Conservation (phyloP, 2,113 vertebrate genomes). For the Potamarius usumacintae region DNA sequence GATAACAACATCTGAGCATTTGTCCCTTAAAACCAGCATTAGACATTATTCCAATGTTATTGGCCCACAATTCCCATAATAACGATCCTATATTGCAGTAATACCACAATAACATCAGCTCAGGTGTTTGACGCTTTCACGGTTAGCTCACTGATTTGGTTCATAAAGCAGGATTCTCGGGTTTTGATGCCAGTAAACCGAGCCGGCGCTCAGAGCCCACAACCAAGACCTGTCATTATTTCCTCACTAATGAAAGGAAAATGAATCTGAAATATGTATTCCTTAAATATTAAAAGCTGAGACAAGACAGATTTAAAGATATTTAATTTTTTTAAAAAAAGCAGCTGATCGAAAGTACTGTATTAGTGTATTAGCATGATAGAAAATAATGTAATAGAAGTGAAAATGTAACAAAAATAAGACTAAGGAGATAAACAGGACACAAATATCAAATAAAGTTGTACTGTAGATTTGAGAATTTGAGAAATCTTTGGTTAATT, state of each 20-base stretch:
- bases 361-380: not conserved
- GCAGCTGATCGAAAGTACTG: not conserved
- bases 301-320: not conserved
- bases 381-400: not conserved
- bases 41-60: not conserved
- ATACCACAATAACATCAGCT: not conserved
- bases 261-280: not conserved
- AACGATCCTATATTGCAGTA: not conserved
- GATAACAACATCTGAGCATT: constrained; percentile 32
- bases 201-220: not conserved
- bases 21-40: constrained; percentile 12
- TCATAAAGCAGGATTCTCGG: not conserved
- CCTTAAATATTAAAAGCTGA: not conserved
- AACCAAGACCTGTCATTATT: not conserved
- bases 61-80: not conserved
- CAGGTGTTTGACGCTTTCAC: not conserved
- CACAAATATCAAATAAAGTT: no score
- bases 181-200: not conserved
- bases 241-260: not conserved
- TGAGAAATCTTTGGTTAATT: no score
- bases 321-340: not conserved
- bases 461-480: no score
- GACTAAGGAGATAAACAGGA: no score
- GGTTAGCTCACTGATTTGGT: not conserved
- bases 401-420: not conserved